A percentile compares a stretch with the other conserved stretches of the same genome.
Conservation (phyloP, 1,140 invertebrate species). For the Cherax quadricarinatus region DNA sequence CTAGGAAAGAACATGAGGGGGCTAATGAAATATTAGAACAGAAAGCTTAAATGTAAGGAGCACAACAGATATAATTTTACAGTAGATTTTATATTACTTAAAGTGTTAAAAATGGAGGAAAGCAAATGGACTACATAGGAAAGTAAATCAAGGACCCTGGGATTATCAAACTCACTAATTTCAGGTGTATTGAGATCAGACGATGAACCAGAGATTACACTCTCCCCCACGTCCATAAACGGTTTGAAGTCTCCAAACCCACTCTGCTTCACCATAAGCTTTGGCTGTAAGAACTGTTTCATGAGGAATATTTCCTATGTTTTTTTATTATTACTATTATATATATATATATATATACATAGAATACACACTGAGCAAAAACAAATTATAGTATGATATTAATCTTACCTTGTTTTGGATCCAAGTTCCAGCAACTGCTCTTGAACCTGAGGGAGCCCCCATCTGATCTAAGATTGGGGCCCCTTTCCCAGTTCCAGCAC, state of each 20-base stretch:
- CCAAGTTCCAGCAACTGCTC: neutral
- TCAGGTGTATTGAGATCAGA: constrained; percentile 11
- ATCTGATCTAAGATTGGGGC: neutral
- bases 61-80: too few species aligned
- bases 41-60: too few species aligned
- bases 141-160: too few species aligned
- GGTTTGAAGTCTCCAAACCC: neutral
- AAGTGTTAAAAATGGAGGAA: too few species aligned
- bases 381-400: neutral
- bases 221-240: neutral
- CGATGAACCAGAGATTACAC: neutral
- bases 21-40: too few species aligned
- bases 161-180: neutral
- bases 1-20: too few species aligned
- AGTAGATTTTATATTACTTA: too few species aligned
- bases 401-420: neutral
- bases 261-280: neutral
- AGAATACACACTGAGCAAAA: neutral
- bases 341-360: too few species aligned
- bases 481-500: neutral
- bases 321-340: neutral
- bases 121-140: too few species aligned
- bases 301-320: neutral
- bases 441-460: neutral
- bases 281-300: neutral